Conservation (phyloP, 2,113 vertebrate species). For the Oxygymnocypris stewartii region DNA sequence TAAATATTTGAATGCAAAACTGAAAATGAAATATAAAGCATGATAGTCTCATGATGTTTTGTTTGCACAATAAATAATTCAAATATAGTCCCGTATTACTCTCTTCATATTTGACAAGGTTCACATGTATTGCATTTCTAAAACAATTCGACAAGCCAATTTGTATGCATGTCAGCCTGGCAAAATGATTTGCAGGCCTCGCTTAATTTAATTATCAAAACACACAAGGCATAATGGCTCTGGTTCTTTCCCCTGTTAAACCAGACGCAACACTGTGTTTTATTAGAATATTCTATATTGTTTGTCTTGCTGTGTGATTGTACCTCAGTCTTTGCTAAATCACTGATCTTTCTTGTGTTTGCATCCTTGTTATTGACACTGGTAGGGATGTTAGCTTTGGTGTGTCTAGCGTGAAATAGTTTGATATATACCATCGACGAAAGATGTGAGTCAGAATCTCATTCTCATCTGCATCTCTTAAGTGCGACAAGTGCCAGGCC, state of each 20-base stretch:
- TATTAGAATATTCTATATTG: background rate
- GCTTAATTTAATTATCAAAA: constrained; percentile 44
- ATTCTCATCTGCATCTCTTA: constrained; percentile 14
- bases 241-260: constrained; percentile 6
- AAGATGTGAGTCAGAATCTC: constrained; percentile 25
- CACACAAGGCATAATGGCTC: constrained; percentile 9
- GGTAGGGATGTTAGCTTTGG: constrained; percentile 6
- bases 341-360: background rate
- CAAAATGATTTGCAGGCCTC: constrained; percentile 39
- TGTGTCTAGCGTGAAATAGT: background rate
- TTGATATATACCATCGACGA: background rate
- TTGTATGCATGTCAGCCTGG: constrained; percentile 31
- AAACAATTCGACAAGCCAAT: constrained; percentile 30
- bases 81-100: background rate
- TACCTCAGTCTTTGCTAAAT: background rate
- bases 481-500: constrained; percentile 15
- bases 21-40: background rate
- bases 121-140: background rate
- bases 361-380: background rate
- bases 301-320: background rate
- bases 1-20: background rate
- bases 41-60: background rate
- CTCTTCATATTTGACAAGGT: background rate
- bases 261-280: constrained; percentile 20
- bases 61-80: constrained; percentile 4